Evolutionary conservation across 2,113 vertebrate genomes (phyloP).

Genomic region (Hippocampus guttulatus): DNA sequence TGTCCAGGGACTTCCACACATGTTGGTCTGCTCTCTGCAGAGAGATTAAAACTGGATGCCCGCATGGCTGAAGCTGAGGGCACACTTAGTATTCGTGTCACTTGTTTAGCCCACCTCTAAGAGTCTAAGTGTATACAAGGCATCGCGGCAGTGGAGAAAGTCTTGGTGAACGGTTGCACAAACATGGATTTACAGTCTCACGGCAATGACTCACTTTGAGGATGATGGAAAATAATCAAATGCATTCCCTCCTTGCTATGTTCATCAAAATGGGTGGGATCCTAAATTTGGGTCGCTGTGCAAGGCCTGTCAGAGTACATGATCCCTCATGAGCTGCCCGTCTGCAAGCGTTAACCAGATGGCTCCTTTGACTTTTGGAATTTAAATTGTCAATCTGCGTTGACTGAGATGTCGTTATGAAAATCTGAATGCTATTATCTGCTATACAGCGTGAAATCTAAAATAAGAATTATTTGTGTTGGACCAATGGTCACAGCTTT

Average conservation of each 20-base stretch:
- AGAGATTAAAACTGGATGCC: slow-evolving; percentile 62
- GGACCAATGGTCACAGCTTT: neutral
- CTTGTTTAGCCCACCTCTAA: slow-evolving; percentile 52
- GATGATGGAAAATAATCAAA: slow-evolving; percentile 14
- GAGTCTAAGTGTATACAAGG: slow-evolving; percentile 32
- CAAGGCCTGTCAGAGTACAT: slow-evolving; percentile 1
- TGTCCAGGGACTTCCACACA: slow-evolving; percentile 47
- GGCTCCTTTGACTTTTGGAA: neutral
- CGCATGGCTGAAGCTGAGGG: slow-evolving; percentile 51
- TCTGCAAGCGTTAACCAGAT: neutral
- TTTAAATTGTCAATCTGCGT: neutral
- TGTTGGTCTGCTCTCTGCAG: slow-evolving; percentile 53
- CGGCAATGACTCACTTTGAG: slow-evolving; percentile 5
- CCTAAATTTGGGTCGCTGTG: slow-evolving; percentile 17
- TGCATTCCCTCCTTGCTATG: slow-evolving; percentile 2
- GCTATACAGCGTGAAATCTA: neutral
- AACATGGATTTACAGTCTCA: slow-evolving; percentile 12
- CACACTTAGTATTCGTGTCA: slow-evolving; percentile 64
- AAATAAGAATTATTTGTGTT: neutral
- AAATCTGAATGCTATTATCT: neutral
- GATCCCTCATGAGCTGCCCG: slow-evolving; percentile 7
- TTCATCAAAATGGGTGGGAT: slow-evolving; percentile 22
- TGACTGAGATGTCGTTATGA: neutral
- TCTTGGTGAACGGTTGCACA: slow-evolving; percentile 31
- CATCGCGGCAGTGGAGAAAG: slow-evolving; percentile 18